Percentiles rank a stretch among this genome's conserved stretches.
Evolutionary conservation across 2,797 vertebrate genomes (phyloP).

Genomic region (Sciurus vulgaris): DNA sequence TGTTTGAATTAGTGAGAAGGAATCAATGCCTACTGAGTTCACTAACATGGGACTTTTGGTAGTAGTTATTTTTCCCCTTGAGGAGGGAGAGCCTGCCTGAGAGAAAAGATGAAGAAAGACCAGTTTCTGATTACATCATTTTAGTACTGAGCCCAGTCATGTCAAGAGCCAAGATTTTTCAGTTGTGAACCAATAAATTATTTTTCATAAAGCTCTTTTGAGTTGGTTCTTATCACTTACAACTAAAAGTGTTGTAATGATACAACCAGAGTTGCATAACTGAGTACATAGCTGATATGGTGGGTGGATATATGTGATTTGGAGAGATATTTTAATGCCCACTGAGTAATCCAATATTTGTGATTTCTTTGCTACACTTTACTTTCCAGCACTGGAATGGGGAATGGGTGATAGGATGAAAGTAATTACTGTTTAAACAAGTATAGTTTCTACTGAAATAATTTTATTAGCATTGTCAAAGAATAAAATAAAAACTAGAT

Average conservation of each 20-base stretch:
- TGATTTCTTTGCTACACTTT: slow-evolving; percentile 55
- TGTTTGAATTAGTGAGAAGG: slow-evolving; percentile 34
- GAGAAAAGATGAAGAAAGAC: background rate
- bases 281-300: background rate
- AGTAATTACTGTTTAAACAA: slow-evolving; percentile 54
- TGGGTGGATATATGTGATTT: slow-evolving; percentile 21
- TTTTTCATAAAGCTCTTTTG: slow-evolving; percentile 24
- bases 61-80: background rate
- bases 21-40: background rate
- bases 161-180: slow-evolving; percentile 51
- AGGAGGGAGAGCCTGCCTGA: background rate
- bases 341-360: background rate
- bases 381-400: background rate
- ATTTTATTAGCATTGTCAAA: slow-evolving; percentile 62
- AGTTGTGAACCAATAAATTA: slow-evolving; percentile 24
- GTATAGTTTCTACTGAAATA: slow-evolving; percentile 56
- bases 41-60: background rate
- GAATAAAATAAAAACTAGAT: slow-evolving; percentile 67
- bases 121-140: slow-evolving; percentile 18
- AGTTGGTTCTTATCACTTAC: slow-evolving; percentile 28
- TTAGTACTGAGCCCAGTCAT: background rate
- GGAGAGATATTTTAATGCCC: slow-evolving; percentile 36
- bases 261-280: background rate
- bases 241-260: slow-evolving; percentile 48
- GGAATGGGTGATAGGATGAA: slow-evolving; percentile 17